phyloP scores from a whole-genome alignment of 2,113 vertebrate genomes.

The Entelurus aequoreus region DNA sequence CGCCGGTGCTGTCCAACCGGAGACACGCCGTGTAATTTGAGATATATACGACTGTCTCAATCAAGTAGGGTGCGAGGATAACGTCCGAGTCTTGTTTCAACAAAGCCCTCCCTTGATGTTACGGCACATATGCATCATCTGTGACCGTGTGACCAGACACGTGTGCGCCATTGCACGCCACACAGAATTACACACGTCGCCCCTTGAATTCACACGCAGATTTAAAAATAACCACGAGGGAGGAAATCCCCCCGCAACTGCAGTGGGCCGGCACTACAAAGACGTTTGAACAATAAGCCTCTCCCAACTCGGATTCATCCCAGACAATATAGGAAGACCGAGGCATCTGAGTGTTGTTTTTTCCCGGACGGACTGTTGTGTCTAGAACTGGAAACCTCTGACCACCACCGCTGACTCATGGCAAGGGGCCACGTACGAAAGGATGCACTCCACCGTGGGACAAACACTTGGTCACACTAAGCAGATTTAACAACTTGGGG shows the following conservation, averaged over 20 bases:
- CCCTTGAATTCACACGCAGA: slow-evolving; percentile 60
- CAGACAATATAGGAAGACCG: slow-evolving; percentile 73
- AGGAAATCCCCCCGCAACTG: slow-evolving; percentile 66
- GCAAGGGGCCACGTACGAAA: slow-evolving; percentile 60
- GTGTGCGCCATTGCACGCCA: slow-evolving; percentile 50
- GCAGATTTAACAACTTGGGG: no score
- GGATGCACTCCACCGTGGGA: slow-evolving; percentile 46
- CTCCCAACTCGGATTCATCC: slow-evolving; percentile 67
- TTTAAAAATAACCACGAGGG: slow-evolving; percentile 67
- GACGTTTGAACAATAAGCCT: slow-evolving; percentile 66
- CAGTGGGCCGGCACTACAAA: slow-evolving; percentile 69
- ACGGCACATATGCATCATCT: slow-evolving; percentile 15
- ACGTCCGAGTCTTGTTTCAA: neutral
- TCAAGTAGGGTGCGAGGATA: slow-evolving; percentile 1
- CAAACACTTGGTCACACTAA: slow-evolving; percentile 20
- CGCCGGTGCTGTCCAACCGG: slow-evolving; percentile 37
- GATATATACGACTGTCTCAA: slow-evolving; percentile 27
- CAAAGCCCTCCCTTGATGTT: neutral
- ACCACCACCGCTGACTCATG: slow-evolving; percentile 53
- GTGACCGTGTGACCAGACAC: slow-evolving; percentile 31
- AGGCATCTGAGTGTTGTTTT: slow-evolving; percentile 64
- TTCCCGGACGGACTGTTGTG: slow-evolving; percentile 71
- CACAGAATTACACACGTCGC: slow-evolving; percentile 41
- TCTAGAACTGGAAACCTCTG: slow-evolving; percentile 70
- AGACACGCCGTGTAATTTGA: slow-evolving; percentile 40